Percentiles rank a stretch among this genome's conserved stretches.
phyloP scores from a whole-genome alignment of 2,797 vertebrate genomes.

The Phrynocephalus vlangalii region DNA sequence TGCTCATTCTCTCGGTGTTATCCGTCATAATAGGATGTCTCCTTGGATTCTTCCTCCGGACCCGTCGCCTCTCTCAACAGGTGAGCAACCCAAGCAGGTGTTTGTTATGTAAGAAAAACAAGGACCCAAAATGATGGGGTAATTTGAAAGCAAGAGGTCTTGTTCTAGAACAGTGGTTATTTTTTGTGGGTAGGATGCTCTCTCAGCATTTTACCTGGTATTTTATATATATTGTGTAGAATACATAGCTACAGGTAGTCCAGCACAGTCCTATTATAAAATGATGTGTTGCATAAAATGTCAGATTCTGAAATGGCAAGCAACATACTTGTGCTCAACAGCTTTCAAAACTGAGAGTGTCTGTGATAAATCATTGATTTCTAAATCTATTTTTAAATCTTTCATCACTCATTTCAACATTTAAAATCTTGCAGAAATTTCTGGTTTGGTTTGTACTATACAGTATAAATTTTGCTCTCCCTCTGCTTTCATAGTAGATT shows the following conservation, averaged over 20 bases:
- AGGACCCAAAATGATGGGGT: neutral
- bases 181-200: neutral
- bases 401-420: neutral
- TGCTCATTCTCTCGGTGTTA: conserved; percentile 95
- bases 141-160: neutral
- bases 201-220: rapidly evolving
- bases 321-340: neutral
- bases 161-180: neutral
- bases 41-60: conserved; percentile 95
- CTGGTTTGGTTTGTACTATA: conserved; percentile 12
- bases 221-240: neutral
- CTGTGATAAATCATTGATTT: neutral
- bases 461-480: conserved; percentile 2
- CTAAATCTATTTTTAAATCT: neutral
- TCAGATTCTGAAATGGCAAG: conserved; percentile 1
- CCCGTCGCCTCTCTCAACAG: conserved; percentile 92
- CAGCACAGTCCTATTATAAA: neutral
- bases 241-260: conserved; percentile 4
- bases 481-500: conserved; percentile 18
- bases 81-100: conserved; percentile 76
- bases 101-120: conserved; percentile 1
- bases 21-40: conserved; percentile 96
- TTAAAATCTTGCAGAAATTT: neutral
- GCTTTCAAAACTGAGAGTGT: neutral
- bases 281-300: neutral